phyloP scores from a whole-genome alignment of 2,888 invertebrate genomes.

The Apoda limacodes region DNA sequence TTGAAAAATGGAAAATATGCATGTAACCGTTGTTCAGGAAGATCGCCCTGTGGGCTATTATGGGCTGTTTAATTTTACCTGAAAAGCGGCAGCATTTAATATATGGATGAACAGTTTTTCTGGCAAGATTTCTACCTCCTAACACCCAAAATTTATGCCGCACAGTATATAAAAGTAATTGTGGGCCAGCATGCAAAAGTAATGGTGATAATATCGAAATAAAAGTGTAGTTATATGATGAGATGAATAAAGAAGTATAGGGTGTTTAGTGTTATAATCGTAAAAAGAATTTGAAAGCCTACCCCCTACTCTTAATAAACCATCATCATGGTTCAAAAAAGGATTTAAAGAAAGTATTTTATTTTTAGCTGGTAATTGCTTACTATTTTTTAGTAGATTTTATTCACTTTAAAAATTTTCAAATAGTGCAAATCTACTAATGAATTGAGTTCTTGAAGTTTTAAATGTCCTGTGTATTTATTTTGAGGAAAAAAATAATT shows the following conservation, averaged over 20 bases:
- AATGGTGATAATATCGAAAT: neutral
- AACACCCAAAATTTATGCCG: conserved; percentile 17
- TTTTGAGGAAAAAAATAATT: too few relatives aligned
- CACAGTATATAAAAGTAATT: conserved; percentile 13
- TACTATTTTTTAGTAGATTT: too few relatives aligned
- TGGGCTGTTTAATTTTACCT: conserved; percentile 14
- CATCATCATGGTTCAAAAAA: conserved; percentile 3
- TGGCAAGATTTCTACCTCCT: conserved; percentile 13
- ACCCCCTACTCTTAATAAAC: conserved; percentile 17
- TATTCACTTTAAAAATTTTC: too few relatives aligned
- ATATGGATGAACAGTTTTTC: conserved; percentile 12
- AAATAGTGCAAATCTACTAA: too few relatives aligned
- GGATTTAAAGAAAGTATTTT: conserved; percentile 5
- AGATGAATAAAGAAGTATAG: conserved; percentile 6
- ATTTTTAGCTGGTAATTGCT: conserved; percentile 6
- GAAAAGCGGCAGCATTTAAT: conserved; percentile 12
- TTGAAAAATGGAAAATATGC: conserved; percentile 15
- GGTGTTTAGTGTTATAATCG: conserved; percentile 15
- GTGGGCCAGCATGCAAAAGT: conserved; percentile 18
- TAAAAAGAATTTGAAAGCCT: conserved; percentile 17
- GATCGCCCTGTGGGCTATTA: conserved; percentile 20
- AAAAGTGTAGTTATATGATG: neutral
- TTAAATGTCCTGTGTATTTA: too few relatives aligned
- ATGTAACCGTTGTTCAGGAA: conserved; percentile 16
- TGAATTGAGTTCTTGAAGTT: too few relatives aligned